These are phyloP conservation scores for Cygnus atratus DNA, from an alignment of 2,113 vertebrate species.

Conservation along the genomic window DNA sequence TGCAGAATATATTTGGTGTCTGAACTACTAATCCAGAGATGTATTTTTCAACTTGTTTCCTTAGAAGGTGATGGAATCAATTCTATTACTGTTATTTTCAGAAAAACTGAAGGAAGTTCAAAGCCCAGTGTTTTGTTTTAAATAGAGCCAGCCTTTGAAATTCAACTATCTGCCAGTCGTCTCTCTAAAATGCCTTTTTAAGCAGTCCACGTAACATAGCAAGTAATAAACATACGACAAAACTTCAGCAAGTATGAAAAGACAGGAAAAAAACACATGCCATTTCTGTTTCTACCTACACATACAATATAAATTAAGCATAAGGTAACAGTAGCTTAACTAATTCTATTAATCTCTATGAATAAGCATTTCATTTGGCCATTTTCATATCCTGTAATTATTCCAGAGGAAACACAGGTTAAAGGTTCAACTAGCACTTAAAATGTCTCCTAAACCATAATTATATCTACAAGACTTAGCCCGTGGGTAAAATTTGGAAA, in stretches of 20 bases:
- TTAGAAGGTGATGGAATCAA: constrained; percentile 37
- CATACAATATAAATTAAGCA: constrained; percentile 47
- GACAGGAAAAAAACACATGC: constrained; percentile 40
- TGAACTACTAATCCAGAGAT: constrained; percentile 22
- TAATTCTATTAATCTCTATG: constrained; percentile 72
- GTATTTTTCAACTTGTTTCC: constrained; percentile 39
- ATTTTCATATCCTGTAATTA: constrained; percentile 77
- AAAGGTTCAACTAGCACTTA: constrained; percentile 73
- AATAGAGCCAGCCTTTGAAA: constrained; percentile 55
- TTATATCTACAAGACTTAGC: constrained; percentile 59
- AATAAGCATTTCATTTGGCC: constrained; percentile 65
- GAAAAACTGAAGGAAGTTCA: constrained; percentile 10
- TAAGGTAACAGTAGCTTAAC: constrained; percentile 63
- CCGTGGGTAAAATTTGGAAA: constrained; percentile 40
- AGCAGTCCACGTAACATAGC: constrained; percentile 22
- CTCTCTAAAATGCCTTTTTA: constrained; percentile 28
- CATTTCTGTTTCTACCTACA: not conserved
- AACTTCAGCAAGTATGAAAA: constrained; percentile 20
- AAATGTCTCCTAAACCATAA: constrained; percentile 67
- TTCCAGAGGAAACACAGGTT: constrained; percentile 68
- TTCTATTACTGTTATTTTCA: constrained; percentile 46
- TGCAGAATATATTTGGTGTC: constrained; percentile 42
- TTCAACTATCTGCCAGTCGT: constrained; percentile 32
- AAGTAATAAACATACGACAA: constrained; percentile 36
- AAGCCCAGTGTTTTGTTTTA: constrained; percentile 48